A percentile compares a stretch with the other conserved stretches of the same genome.
phyloP scores from a whole-genome alignment of 2,113 vertebrate genomes.

The Cheirogaleus medius region DNA sequence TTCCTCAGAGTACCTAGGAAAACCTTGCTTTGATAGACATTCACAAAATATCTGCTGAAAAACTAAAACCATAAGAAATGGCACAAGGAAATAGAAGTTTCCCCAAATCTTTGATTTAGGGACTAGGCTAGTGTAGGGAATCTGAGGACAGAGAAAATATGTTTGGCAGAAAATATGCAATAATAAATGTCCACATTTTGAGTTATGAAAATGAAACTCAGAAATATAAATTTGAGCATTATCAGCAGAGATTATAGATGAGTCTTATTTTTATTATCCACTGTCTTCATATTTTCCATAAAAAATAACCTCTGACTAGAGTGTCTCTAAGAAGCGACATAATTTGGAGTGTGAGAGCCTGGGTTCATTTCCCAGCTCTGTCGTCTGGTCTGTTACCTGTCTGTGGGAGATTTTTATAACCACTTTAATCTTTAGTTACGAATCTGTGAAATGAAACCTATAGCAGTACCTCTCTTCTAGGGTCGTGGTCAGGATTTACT shows the following conservation, averaged over 20 bases:
- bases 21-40: neutral
- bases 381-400: neutral
- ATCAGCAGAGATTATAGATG: neutral
- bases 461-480: neutral
- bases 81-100: neutral
- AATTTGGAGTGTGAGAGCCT: neutral
- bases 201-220: neutral
- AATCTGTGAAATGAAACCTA: neutral
- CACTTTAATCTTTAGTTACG: conserved; percentile 19
- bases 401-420: neutral
- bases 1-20: neutral
- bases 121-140: neutral
- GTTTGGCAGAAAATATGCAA: neutral
- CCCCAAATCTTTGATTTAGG: neutral
- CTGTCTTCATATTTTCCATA: neutral
- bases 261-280: neutral
- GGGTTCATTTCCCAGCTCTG: neutral
- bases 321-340: neutral
- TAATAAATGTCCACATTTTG: neutral
- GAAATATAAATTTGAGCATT: neutral
- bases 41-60: neutral
- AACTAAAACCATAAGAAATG: neutral
- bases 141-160: neutral
- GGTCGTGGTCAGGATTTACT: neutral
- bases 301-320: neutral